Percentiles rank a stretch among this genome's conserved stretches.
phyloP scores from a whole-genome alignment of 1,140 invertebrate species.

The Phenacoccus solenopsis region DNA sequence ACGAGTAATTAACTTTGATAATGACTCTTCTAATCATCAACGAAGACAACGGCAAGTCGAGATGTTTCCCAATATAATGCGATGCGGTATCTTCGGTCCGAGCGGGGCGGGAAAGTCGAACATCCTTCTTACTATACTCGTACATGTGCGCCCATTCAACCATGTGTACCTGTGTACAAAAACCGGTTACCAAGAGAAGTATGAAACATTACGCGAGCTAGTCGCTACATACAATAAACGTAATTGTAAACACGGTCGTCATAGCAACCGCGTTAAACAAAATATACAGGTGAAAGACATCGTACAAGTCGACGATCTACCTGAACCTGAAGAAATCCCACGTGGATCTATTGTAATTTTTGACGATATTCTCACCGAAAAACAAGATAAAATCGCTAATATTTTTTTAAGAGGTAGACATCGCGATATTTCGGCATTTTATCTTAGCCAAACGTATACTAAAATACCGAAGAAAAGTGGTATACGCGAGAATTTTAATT shows the following conservation, averaged over 20 bases:
- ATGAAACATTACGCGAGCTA: not conserved
- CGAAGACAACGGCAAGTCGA: not conserved
- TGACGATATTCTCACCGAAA: constrained; percentile 32
- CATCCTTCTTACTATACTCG: not conserved
- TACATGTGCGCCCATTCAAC: not conserved
- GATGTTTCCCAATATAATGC: not conserved
- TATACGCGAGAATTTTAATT: constrained; percentile 33
- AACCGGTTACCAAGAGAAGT: not conserved
- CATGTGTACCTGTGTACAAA: not conserved
- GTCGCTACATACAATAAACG: not conserved
- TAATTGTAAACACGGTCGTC: no score
- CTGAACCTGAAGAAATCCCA: not conserved
- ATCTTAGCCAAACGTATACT: constrained; percentile 33
- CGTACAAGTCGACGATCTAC: not conserved
- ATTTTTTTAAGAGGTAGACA: constrained; percentile 34
- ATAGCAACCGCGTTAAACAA: not conserved
- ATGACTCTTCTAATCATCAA: no score
- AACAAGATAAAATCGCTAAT: constrained; percentile 24
- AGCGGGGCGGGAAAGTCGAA: not conserved
- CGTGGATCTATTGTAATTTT: constrained; percentile 30
- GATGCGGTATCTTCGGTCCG: not conserved
- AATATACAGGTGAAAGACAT: not conserved
- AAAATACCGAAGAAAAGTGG: constrained; percentile 32
- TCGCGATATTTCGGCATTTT: constrained; percentile 33
- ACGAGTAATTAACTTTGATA: no score